phyloP scores from a whole-genome alignment of 2,888 invertebrate species.

The Argyresthia goedartella region DNA sequence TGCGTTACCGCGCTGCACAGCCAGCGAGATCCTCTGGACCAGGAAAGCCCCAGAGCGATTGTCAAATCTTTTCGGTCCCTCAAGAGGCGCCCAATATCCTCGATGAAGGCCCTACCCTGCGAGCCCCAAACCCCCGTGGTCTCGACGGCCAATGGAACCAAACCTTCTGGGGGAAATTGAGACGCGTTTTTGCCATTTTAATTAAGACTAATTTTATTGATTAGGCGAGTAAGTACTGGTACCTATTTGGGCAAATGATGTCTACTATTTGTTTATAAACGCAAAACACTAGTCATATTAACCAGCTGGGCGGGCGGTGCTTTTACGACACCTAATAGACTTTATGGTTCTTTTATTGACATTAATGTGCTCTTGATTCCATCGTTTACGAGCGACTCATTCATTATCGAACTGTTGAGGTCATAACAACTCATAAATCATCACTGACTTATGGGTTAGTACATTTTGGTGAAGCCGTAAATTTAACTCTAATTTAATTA shows the following conservation, averaged over 20 bases:
- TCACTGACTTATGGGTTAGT: slow-evolving; percentile 39
- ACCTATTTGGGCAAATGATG: not conserved
- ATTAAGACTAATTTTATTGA: not conserved
- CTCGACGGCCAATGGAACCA: no score
- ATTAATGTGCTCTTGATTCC: slow-evolving; percentile 65
- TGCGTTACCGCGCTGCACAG: no score
- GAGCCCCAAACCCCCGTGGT: no score
- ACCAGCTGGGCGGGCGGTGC: slow-evolving; percentile 52
- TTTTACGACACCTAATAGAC: slow-evolving; percentile 66
- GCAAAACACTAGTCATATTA: slow-evolving; percentile 50
- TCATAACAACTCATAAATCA: slow-evolving; percentile 63
- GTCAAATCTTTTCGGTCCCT: no score
- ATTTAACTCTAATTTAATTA: slow-evolving; percentile 10
- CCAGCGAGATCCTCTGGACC: no score
- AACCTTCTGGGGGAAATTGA: no score
- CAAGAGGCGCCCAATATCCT: no score
- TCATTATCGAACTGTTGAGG: slow-evolving; percentile 65
- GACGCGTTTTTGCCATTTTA: no score
- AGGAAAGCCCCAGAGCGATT: no score
- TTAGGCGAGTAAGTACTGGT: not conserved
- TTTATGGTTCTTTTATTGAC: slow-evolving; percentile 70
- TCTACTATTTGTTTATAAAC: slow-evolving; percentile 19
- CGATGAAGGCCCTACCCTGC: no score
- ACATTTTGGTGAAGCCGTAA: slow-evolving; percentile 24
- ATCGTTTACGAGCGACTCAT: slow-evolving; percentile 63